These are phyloP conservation scores for Lonchura striata DNA, from an alignment of 2,113 vertebrate genomes.

Conservation along the genomic window DNA sequence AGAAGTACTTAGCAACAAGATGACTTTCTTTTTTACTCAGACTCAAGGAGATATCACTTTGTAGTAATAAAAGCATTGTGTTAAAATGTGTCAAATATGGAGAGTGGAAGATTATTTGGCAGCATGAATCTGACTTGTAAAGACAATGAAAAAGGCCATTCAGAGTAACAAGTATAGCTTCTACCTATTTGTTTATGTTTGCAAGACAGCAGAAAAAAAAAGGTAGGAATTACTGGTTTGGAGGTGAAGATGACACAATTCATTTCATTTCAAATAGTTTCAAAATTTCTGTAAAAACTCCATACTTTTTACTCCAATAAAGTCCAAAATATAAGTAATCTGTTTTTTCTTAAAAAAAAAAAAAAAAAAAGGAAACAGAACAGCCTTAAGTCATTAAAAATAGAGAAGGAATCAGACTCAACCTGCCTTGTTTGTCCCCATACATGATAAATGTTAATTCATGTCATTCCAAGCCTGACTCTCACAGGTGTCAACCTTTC, in stretches of 20 bases:
- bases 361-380: neutral
- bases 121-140: neutral
- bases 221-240: neutral
- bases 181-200: neutral
- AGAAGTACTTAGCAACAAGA: neutral
- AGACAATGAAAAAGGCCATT: neutral
- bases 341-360: neutral
- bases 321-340: neutral
- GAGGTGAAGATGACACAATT: neutral
- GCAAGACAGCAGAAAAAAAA: neutral
- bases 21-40: neutral
- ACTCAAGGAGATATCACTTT: neutral
- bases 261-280: neutral
- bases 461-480: neutral
- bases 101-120: neutral
- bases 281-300: neutral
- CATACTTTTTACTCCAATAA: neutral
- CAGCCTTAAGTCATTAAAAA: neutral
- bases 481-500: neutral
- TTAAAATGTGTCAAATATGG: neutral
- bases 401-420: neutral
- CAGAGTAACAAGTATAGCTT: neutral
- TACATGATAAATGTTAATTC: neutral
- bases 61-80: neutral
- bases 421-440: neutral